These are phyloP conservation scores for Microctonus hyperodae DNA, from an alignment of 2,888 invertebrate genomes.

Conservation along the genomic window DNA sequence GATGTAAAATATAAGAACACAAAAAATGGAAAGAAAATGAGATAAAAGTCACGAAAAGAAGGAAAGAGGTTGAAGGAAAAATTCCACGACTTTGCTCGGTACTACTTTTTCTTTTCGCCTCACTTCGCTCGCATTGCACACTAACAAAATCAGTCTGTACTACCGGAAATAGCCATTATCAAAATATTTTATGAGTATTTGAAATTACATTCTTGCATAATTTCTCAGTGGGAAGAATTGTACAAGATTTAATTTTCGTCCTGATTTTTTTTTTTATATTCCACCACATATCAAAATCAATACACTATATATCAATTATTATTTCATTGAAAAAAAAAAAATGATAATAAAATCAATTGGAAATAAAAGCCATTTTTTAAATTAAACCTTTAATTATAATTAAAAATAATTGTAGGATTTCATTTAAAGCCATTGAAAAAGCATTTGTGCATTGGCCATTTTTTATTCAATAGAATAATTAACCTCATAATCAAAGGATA, in stretches of 20 bases:
- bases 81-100: not conserved
- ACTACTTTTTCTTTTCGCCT: not conserved
- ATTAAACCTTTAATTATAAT: not conserved
- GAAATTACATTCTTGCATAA: conserved; percentile 3
- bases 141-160: conserved; percentile 3
- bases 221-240: not conserved
- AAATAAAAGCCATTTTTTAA: not conserved
- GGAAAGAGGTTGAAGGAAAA: not conserved
- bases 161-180: not conserved
- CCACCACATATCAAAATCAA: too few relatives aligned
- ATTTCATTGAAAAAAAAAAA: not conserved
- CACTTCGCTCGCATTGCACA: not conserved
- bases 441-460: not conserved
- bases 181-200: not conserved
- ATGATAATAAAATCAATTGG: not conserved
- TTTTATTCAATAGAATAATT: not conserved
- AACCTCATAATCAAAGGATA: not conserved
- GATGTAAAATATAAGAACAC: not conserved
- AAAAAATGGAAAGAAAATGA: not conserved
- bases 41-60: not conserved
- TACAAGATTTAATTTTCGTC: not conserved
- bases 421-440: not conserved
- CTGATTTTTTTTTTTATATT: not conserved
- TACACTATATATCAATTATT: too few relatives aligned
- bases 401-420: not conserved